Base-by-base conservation (phyloP, 1,140 invertebrate genomes). In the Camponotus pennsylvanicus region DNA sequence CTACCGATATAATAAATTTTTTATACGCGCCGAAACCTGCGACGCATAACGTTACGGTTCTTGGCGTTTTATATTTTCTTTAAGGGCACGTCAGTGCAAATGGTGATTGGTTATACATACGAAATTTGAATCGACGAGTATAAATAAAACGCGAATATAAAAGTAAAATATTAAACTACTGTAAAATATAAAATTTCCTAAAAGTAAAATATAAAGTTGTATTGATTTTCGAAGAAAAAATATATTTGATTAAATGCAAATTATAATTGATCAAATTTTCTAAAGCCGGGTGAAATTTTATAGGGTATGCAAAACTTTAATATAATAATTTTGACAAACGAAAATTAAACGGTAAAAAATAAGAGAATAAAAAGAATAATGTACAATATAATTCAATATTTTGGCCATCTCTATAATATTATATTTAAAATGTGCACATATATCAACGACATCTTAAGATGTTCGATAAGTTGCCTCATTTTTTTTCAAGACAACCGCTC, bases 1-100 rank as follows among this genome's bases (percentile, higher is more conserved):
- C 18, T 15, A 37, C 40, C 40, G 34, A 83, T 45, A 71, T 61
- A 63, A 83, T 83, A 73, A 75, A 83, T 61, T 83, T 75, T 80
- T 83, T 61, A 69, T 70, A 40, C 15, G 15, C 64, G 37, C 5
- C 37, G 21, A 18, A 69, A 69, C 67, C n/a, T 21, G 21, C 42
- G 40, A 45, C 34, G 32, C 70, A 75, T 49, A 15, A 27, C 40
- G 27, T 67, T 78, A 73, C 55, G 69, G 37, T 42, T 80, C 52
- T 34, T 45, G 13, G 49, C 37, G 37, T 80, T 57, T 70, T 70
- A 70, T 9, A 49, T 70, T 70, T 18, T 52, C 49, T 52, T n/a
- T 49, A 57, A 49, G 7, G 15, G 32, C 18, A 37, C 66, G 40
- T 69, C 40, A 8, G 3, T 55, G 18, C 40, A 70, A 70, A 59